These are phyloP conservation scores for Tinamus guttatus DNA, from an alignment of 2,113 vertebrate genomes.

Conservation along the genomic window DNA sequence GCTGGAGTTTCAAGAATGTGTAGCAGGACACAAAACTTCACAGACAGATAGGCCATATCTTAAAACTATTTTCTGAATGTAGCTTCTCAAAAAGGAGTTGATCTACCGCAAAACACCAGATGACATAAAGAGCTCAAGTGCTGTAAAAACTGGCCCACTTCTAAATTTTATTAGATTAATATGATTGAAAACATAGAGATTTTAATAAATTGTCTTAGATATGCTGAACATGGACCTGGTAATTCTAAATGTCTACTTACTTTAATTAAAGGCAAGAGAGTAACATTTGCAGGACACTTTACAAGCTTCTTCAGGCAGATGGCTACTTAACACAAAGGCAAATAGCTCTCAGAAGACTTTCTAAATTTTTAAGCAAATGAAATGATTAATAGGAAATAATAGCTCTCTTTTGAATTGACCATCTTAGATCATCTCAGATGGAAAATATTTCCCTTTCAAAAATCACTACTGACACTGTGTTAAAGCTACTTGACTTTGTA, in stretches of 20 bases:
- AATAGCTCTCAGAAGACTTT: not conserved
- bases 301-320: not conserved
- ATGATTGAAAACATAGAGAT: too few species aligned
- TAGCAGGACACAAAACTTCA: slow-evolving; percentile 22
- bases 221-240: not conserved
- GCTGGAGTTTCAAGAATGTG: not conserved
- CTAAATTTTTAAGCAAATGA: not conserved
- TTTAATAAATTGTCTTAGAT: not conserved
- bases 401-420: not conserved
- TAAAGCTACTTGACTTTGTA: not conserved
- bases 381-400: not conserved
- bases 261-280: not conserved
- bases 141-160: not conserved
- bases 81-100: not conserved
- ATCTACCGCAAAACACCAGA: not conserved
- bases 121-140: fast-evolving
- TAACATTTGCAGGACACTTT: not conserved
- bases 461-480: not conserved
- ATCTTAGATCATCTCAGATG: not conserved
- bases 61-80: not conserved
- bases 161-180: too few species aligned
- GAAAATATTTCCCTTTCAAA: not conserved
- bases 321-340: not conserved
- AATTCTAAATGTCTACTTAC: not conserved
- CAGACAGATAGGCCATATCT: slow-evolving; percentile 32